Conservation (phyloP, 2,888 invertebrate genomes). For the Gandaritis pyraliata region DNA sequence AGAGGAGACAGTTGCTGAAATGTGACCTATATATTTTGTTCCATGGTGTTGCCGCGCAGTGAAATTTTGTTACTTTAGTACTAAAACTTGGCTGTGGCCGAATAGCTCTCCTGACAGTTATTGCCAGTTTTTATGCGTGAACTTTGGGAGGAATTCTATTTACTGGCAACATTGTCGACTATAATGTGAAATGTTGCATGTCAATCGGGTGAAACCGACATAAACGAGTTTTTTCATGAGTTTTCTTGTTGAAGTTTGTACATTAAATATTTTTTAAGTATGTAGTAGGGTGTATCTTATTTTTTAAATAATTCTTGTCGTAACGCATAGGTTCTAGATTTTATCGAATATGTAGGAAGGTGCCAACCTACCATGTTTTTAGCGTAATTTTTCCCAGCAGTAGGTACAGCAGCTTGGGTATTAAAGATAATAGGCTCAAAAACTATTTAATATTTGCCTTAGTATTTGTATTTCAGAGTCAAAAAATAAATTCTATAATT, state of each 20-base stretch:
- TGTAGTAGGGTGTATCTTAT: not conserved
- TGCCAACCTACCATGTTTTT: too few species aligned
- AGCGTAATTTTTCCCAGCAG: too few species aligned
- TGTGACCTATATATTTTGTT: too few species aligned
- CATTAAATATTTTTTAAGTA: constrained; percentile 19
- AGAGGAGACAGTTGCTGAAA: too few species aligned
- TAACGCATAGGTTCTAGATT: too few species aligned
- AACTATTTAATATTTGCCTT: too few species aligned
- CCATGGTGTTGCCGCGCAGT: not conserved
- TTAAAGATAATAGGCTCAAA: too few species aligned
- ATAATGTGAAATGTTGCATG: constrained; percentile 57
- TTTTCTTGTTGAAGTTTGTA: constrained; percentile 21
- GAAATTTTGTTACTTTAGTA: not conserved
- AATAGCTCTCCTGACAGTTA: constrained; percentile 71
- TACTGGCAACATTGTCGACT: constrained; percentile 62
- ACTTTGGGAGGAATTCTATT: constrained; percentile 67
- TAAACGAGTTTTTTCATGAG: constrained; percentile 31
- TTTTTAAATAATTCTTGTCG: too few species aligned
- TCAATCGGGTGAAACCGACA: constrained; percentile 38
- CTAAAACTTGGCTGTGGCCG: constrained; percentile 40
- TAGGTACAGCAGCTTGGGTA: too few species aligned
- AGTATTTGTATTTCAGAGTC: too few species aligned
- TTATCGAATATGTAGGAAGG: too few species aligned
- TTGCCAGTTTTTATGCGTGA: constrained; percentile 69
- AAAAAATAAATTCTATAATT: too few species aligned